Percentiles rank a stretch among this genome's conserved stretches.
Conservation (phyloP, 1,140 invertebrate species). For the Trinorchestia longiramus region DNA sequence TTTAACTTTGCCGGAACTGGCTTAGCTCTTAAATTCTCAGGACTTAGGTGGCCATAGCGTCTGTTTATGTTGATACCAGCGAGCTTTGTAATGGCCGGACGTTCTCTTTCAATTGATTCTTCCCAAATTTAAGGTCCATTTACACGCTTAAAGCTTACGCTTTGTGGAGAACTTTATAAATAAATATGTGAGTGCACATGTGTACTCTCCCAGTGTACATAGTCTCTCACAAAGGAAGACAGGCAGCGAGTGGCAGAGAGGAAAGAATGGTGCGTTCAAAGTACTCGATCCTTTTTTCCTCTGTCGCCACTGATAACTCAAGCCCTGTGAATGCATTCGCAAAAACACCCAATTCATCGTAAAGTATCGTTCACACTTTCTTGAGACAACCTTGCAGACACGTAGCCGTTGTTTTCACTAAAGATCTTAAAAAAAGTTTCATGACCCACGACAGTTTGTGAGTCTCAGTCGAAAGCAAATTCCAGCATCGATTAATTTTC, state of each 20-base stretch:
- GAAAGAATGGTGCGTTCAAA: neutral
- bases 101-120: neutral
- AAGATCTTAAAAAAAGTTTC: too few relatives aligned
- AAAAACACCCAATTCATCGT: too few relatives aligned
- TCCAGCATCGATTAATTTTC: too few relatives aligned
- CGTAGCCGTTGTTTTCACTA: too few relatives aligned
- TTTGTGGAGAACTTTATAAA: neutral
- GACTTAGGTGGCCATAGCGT: neutral
- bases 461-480: too few relatives aligned
- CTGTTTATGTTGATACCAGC: conserved; percentile 6
- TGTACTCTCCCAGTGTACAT: neutral
- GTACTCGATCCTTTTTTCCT: too few relatives aligned
- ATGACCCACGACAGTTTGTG: too few relatives aligned
- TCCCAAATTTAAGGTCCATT: neutral
- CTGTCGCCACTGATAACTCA: too few relatives aligned
- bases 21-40: conserved; percentile 1
- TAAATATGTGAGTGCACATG: neutral
- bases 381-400: too few relatives aligned
- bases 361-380: too few relatives aligned
- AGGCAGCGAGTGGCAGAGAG: neutral
- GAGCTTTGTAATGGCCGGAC: neutral
- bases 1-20: conserved; percentile 38
- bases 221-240: neutral
- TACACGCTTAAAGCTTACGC: neutral
- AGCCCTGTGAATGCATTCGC: too few relatives aligned